Evolutionary conservation across 2,888 invertebrate species (phyloP).

Genomic region (Tetragonula carbonaria): DNA sequence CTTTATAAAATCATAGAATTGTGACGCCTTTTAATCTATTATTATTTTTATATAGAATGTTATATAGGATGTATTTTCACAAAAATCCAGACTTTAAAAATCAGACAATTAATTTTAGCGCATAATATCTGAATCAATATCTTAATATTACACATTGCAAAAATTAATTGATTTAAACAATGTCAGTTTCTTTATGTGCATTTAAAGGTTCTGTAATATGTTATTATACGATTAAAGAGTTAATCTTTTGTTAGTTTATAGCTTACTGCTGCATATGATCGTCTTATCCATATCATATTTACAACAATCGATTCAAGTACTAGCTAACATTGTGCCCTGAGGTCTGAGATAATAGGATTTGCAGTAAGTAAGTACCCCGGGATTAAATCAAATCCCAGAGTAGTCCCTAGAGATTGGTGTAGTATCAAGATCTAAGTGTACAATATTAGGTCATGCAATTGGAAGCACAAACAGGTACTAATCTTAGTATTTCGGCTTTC

Average conservation of each 20-base stretch:
- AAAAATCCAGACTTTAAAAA: background rate
- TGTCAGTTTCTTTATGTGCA: slow-evolving; percentile 29
- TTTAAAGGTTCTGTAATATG: slow-evolving; percentile 36
- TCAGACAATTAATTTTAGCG: background rate
- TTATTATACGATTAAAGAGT: slow-evolving; percentile 36
- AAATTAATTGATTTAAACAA: slow-evolving; percentile 42
- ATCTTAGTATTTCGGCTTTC: background rate
- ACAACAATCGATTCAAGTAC: slow-evolving; percentile 10
- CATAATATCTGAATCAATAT: slow-evolving; percentile 42
- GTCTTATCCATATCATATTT: background rate
- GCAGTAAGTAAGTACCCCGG: slow-evolving; percentile 57
- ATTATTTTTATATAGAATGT: background rate
- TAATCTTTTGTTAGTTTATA: background rate
- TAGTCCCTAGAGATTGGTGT: slow-evolving; percentile 5
- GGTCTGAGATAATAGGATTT: slow-evolving; percentile 68
- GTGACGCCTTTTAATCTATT: background rate
- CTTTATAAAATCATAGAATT: background rate
- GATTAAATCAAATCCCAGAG: slow-evolving; percentile 56
- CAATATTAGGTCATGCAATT: background rate
- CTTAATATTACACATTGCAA: slow-evolving; percentile 32
- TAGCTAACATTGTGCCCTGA: slow-evolving; percentile 11
- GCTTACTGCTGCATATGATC: background rate
- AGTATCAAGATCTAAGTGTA: slow-evolving; percentile 1
- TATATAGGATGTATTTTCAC: background rate
- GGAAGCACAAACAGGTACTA: too few relatives aligned